A percentile compares a stretch with the other conserved stretches of the same genome.
phyloP scores from a whole-genome alignment of 2,888 invertebrate genomes.

The Eristalis arbustorum region DNA sequence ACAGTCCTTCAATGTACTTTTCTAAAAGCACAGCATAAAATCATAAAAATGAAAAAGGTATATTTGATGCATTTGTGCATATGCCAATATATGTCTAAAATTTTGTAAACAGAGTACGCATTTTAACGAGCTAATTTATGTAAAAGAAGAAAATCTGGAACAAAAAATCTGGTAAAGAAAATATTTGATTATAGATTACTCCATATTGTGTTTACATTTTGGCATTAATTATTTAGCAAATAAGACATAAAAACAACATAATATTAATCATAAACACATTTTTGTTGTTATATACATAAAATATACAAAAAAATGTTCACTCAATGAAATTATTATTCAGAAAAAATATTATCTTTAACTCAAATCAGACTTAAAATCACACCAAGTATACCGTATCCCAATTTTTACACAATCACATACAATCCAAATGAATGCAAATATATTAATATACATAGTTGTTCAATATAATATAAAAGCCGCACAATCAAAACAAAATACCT shows the following conservation, averaged over 20 bases:
- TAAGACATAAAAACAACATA: constrained; percentile 68
- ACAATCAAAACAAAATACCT: constrained; percentile 67
- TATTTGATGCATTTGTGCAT: not conserved
- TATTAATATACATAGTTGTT: constrained; percentile 50
- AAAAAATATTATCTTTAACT: constrained; percentile 63
- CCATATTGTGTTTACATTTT: constrained; percentile 58
- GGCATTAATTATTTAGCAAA: constrained; percentile 65
- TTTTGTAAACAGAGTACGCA: constrained; percentile 45
- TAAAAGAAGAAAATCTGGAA: constrained; percentile 10
- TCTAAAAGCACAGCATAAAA: constrained; percentile 50
- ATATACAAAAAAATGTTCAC: constrained; percentile 48
- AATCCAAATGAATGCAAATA: constrained; percentile 50
- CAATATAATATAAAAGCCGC: constrained; percentile 64
- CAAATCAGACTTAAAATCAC: constrained; percentile 65
- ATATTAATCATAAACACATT: constrained; percentile 63
- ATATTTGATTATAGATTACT: constrained; percentile 53
- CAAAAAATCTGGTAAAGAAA: constrained; percentile 3
- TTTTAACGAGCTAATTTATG: constrained; percentile 31
- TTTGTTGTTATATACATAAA: constrained; percentile 61
- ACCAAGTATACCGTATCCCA: constrained; percentile 10
- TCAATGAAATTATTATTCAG: constrained; percentile 44
- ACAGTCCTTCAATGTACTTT: constrained; percentile 37
- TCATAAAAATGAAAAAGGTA: constrained; percentile 28
- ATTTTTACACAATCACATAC: constrained; percentile 28
- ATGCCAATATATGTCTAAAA: not conserved